phyloP scores from a whole-genome alignment of 1,140 invertebrate genomes.

The Drosophila tsacasi region DNA sequence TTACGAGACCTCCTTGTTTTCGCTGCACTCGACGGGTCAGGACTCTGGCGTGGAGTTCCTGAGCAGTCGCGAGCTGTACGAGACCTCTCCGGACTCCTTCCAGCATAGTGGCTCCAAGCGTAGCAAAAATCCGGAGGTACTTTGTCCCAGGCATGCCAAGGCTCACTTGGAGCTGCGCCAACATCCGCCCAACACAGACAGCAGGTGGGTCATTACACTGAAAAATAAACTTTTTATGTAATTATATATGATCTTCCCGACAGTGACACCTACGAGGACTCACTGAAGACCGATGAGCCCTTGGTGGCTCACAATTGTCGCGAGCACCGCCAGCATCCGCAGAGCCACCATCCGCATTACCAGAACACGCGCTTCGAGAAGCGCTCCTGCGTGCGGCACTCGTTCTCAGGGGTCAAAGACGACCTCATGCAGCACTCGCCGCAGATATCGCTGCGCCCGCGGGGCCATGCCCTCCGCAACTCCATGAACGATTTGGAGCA shows the following conservation, averaged over 20 bases:
- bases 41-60: slow-evolving; percentile 90
- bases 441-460: slow-evolving; percentile 73
- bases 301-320: slow-evolving; percentile 74
- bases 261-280: slow-evolving; percentile 89
- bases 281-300: slow-evolving; percentile 86
- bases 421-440: slow-evolving; percentile 82
- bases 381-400: slow-evolving; percentile 76
- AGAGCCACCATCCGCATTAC: slow-evolving; percentile 62
- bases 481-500: slow-evolving; percentile 84
- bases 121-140: slow-evolving; percentile 53
- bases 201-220: slow-evolving; percentile 43
- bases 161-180: slow-evolving; percentile 71
- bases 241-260: background rate
- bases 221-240: too few relatives aligned
- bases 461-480: slow-evolving; percentile 77
- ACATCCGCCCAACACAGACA: slow-evolving; percentile 60
- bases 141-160: slow-evolving; percentile 78
- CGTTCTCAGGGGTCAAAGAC: slow-evolving; percentile 84
- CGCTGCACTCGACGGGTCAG: slow-evolving; percentile 91
- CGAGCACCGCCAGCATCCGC: slow-evolving; percentile 80
- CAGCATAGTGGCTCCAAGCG: slow-evolving; percentile 79
- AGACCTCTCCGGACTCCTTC: slow-evolving; percentile 89
- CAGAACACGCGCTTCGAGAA: slow-evolving; percentile 83
- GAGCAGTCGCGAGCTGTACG: slow-evolving; percentile 86
- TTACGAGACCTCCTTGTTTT: slow-evolving; percentile 89